Evolutionary conservation across 2,113 vertebrate genomes (phyloP), one percentile per base, ranked within the genome.

Genomic region (Sitta europaea): DNA sequence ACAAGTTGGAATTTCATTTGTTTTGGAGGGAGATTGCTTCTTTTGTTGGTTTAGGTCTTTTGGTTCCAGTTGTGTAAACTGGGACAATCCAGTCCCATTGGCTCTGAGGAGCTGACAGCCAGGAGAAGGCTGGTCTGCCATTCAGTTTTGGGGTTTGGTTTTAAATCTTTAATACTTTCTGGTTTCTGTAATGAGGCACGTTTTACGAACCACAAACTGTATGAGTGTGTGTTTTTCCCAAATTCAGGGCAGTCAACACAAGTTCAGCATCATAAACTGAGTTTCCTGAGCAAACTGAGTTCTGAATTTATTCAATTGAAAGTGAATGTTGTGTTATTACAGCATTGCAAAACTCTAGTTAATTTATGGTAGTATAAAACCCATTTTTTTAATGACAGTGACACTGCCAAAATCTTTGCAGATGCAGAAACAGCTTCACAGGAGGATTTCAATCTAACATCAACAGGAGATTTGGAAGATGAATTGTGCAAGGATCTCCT

Each of bases 381-480:
- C 74, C 29, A 85, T 82, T 55, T 74, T 77, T 90, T 84, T 62
- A 92, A 92, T 71, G 89, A 88, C 81, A 70, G 88, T 84, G 95
- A 94, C 92, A 85, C 94, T 96, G 94, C 92, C 96, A 95, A 97
- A 97, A 94, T 95, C 95, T 96, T 94, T 92, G 93, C 96, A 97
- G 96, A 96, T 92, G 94, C 91, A 91, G 92, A 95, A 95, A 90
- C n/a, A 68, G 61, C 86, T 97, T 96, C 82, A 6, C 81, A 71
- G 96, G 96, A 97, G 94, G 94, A 95, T 96, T 96, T 97, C 92
- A 92, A 94, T 94, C 83, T 90, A 92, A 94, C 83, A 84, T 90
- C 94, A 90, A 94, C 93, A 62, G 81, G 93, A 97, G 93, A 94
- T 94, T 97, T 92, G 91, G 91, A 96, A 97, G 97, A 97, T 95